Evolutionary conservation across 2,888 invertebrate genomes (phyloP).

Genomic region (Callimorpha dominula): DNA sequence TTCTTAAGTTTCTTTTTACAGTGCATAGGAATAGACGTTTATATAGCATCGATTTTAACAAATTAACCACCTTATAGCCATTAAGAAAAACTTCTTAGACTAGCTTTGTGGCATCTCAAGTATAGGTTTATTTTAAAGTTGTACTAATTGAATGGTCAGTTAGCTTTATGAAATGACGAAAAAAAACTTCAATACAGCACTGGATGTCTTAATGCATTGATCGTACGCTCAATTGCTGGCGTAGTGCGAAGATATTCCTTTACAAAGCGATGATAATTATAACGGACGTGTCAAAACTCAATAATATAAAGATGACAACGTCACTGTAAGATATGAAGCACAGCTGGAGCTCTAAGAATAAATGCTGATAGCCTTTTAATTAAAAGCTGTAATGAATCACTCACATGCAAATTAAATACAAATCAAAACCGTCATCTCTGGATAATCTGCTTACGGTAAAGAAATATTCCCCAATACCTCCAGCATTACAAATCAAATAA

Average conservation of each 20-base stretch:
- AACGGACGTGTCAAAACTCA: conserved; percentile 35
- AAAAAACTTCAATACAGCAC: not conserved
- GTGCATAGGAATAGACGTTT: conserved; percentile 1
- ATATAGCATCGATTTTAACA: not conserved
- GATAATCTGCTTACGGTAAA: conserved; percentile 37
- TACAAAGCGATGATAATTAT: conserved; percentile 22
- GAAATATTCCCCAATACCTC: conserved; percentile 31
- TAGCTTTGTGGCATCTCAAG: not conserved
- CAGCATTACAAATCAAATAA: conserved; percentile 50
- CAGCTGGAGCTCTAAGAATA: conserved; percentile 48
- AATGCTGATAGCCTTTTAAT: conserved; percentile 50
- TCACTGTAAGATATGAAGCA: conserved; percentile 41
- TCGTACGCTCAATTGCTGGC: not conserved
- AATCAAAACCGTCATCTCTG: conserved; percentile 32
- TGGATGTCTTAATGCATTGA: not conserved
- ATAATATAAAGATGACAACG: conserved; percentile 32
- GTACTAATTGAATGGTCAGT: conserved; percentile 13
- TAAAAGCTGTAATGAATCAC: conserved; percentile 44
- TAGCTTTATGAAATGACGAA: not conserved
- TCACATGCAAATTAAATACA: conserved; percentile 36
- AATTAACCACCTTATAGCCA: not conserved
- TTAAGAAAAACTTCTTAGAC: not conserved
- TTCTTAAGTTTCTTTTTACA: conserved; percentile 23
- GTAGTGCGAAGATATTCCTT: conserved; percentile 9
- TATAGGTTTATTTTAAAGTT: not conserved